These are phyloP conservation scores for Jacana jacana DNA, from an alignment of 2,113 vertebrate genomes.

Conservation along the genomic window DNA sequence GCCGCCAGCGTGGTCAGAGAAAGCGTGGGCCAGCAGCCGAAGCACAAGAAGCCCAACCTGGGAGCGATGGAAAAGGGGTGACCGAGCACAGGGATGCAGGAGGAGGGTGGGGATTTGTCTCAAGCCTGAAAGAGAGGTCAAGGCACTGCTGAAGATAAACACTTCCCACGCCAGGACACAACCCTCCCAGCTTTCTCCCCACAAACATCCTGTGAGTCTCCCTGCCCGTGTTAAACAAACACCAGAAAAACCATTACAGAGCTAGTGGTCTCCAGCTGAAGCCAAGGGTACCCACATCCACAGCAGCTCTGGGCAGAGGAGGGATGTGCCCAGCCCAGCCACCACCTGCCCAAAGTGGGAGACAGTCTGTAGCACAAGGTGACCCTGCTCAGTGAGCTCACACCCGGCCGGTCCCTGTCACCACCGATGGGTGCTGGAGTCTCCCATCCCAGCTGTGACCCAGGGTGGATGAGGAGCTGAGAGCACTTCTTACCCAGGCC, in stretches of 20 bases:
- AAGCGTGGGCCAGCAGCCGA: not conserved
- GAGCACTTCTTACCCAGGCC: not conserved
- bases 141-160: not conserved
- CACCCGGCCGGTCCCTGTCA: not conserved
- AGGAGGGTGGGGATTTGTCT: not conserved
- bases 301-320: not conserved
- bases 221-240: not conserved
- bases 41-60: not conserved
- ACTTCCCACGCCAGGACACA: not conserved
- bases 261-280: too few species aligned
- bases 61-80: not conserved
- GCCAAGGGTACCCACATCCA: not conserved
- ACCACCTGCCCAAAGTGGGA: rapidly evolving
- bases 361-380: not conserved
- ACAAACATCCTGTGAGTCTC: not conserved
- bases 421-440: rapidly evolving
- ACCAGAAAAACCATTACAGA: not conserved
- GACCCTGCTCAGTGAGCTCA: not conserved
- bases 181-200: not conserved
- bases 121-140: not conserved
- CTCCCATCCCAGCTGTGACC: rapidly evolving
- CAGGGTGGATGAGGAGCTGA: not conserved
- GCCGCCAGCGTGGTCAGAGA: not conserved
- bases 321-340: rapidly evolving
- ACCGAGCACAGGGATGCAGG: not conserved